Conservation (phyloP, 2,113 vertebrate genomes). For the Setophaga petechia region DNA sequence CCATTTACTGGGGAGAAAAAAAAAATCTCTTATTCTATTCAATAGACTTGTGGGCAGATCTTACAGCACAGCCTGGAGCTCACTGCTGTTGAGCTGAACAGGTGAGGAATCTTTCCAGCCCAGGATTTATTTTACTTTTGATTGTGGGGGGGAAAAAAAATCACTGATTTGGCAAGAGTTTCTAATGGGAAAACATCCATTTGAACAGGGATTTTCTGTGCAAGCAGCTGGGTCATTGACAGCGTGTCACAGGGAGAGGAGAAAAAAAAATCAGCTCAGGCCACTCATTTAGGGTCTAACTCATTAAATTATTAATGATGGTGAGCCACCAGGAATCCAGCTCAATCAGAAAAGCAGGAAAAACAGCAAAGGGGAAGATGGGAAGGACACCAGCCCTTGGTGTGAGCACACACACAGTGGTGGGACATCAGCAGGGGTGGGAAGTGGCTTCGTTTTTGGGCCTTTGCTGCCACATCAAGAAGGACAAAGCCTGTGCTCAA, state of each 20-base stretch:
- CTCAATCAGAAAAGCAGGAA: not conserved
- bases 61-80: not conserved
- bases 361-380: not conserved
- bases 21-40: not conserved
- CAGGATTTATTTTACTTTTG: not conserved
- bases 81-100: not conserved
- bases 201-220: fast-evolving
- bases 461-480: not conserved
- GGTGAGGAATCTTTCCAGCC: not conserved
- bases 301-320: not conserved
- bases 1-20: not conserved
- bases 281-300: not conserved
- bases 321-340: not conserved
- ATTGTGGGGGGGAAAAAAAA: too few species aligned
- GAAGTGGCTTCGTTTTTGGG: not conserved
- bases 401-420: fast-evolving
- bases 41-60: not conserved
- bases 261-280: not conserved
- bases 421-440: fast-evolving
- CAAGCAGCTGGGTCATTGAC: fast-evolving
- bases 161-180: not conserved
- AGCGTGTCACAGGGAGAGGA: fast-evolving
- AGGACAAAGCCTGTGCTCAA: not conserved
- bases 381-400: not conserved
- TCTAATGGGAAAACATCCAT: not conserved